These are phyloP conservation scores for Mizuhopecten yessoensis DNA, from an alignment of 1,140 invertebrate species.

Conservation along the genomic window DNA sequence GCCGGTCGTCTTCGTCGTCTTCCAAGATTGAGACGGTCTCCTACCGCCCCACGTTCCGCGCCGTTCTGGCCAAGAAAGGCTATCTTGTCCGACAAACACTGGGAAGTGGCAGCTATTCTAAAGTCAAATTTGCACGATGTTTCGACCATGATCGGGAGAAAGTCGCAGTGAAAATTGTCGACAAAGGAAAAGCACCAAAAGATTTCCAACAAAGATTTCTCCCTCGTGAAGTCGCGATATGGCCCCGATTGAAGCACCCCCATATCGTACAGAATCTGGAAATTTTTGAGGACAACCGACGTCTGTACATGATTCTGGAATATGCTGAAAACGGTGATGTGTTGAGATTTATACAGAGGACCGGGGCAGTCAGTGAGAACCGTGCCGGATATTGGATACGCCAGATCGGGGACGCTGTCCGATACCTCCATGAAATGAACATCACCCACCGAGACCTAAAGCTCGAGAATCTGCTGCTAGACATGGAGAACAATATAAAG, in stretches of 20 bases:
- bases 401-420: slow-evolving; percentile 86
- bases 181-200: slow-evolving; percentile 88
- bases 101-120: slow-evolving; percentile 81
- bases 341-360: slow-evolving; percentile 80
- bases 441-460: slow-evolving; percentile 94
- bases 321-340: slow-evolving; percentile 80
- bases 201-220: slow-evolving; percentile 95
- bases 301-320: slow-evolving; percentile 81
- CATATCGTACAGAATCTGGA: slow-evolving; percentile 90
- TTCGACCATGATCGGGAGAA: slow-evolving; percentile 75
- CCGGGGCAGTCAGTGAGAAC: slow-evolving; percentile 79
- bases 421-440: slow-evolving; percentile 93
- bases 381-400: slow-evolving; percentile 77
- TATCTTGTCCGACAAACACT: slow-evolving; percentile 77
- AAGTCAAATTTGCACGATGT: slow-evolving; percentile 80
- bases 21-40: slow-evolving; percentile 68
- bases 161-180: slow-evolving; percentile 95
- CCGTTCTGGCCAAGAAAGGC: slow-evolving; percentile 77
- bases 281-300: slow-evolving; percentile 78
- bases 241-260: slow-evolving; percentile 93
- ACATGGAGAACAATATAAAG: slow-evolving; percentile 91
- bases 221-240: slow-evolving; percentile 93
- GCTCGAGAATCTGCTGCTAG: slow-evolving; percentile 95
- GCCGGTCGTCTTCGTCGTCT: slow-evolving; percentile 65
- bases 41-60: slow-evolving; percentile 79